Conservation (phyloP, 2,113 vertebrate species). For the Vidua chalybeata region DNA sequence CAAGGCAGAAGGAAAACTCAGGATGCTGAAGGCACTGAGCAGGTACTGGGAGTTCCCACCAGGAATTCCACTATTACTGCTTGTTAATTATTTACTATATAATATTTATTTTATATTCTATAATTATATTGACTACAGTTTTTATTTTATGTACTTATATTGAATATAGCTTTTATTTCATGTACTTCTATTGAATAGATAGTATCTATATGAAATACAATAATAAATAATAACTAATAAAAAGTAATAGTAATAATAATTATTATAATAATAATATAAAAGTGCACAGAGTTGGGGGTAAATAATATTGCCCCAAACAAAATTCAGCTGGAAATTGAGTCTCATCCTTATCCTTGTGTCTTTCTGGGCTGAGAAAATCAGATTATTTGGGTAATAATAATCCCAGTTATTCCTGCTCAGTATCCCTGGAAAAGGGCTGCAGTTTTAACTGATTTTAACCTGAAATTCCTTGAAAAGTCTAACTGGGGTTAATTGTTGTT, state of each 20-base stretch:
- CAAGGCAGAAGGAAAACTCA: slow-evolving; percentile 59
- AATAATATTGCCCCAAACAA: background rate
- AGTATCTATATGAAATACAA: no score
- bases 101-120: background rate
- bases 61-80: background rate
- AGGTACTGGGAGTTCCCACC: slow-evolving; percentile 38
- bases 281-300: background rate
- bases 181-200: background rate
- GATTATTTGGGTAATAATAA: background rate
- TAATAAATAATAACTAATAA: no score
- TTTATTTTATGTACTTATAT: background rate
- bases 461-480: background rate
- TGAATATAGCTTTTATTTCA: rapidly evolving
- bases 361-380: background rate
- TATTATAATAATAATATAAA: no score
- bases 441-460: background rate
- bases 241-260: no score
- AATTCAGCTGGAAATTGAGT: background rate
- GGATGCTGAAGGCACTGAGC: slow-evolving; percentile 12
- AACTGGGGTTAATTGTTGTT: background rate
- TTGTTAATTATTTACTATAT: background rate
- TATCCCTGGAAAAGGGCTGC: background rate
- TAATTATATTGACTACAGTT: rapidly evolving
- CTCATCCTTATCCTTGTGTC: background rate
- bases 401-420: background rate